Evolutionary conservation across 2,888 invertebrate genomes (phyloP).

Genomic region (Callinectes sapidus): DNA sequence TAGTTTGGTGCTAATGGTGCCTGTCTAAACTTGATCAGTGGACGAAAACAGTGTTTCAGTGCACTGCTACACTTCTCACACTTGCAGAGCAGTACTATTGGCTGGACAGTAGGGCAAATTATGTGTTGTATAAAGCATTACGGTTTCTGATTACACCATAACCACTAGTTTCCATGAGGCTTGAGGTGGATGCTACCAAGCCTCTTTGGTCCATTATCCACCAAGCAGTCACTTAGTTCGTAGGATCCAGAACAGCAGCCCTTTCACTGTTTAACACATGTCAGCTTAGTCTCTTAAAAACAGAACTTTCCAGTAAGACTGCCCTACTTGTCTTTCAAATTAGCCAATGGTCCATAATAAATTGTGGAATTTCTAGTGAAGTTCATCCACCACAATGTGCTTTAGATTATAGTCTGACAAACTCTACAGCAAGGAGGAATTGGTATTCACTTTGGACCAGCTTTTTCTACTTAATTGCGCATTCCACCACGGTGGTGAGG

Average conservation of each 20-base stretch:
- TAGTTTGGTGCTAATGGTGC: conserved; percentile 58
- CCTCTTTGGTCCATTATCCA: conserved; percentile 50
- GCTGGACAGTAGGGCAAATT: conserved; percentile 51
- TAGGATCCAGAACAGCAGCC: conserved; percentile 38
- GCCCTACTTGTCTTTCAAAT: conserved; percentile 42
- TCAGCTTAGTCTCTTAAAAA: conserved; percentile 50
- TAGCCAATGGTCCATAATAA: conserved; percentile 57
- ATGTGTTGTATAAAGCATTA: conserved; percentile 42
- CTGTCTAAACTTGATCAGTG: conserved; percentile 64
- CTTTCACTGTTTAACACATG: conserved; percentile 51
- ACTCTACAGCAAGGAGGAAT: neutral
- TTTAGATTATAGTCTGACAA: neutral
- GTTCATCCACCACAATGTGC: conserved; percentile 37
- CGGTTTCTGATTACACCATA: conserved; percentile 35
- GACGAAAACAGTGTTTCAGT: conserved; percentile 69
- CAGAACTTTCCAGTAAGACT: conserved; percentile 47
- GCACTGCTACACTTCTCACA: conserved; percentile 66
- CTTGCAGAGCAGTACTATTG: conserved; percentile 45
- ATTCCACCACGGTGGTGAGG: conserved; percentile 58
- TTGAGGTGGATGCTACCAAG: conserved; percentile 31
- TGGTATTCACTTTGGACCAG: conserved; percentile 49
- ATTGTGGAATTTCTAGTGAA: conserved; percentile 40
- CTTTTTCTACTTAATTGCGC: conserved; percentile 51
- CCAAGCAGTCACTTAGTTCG: conserved; percentile 39
- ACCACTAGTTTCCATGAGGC: conserved; percentile 52